These are phyloP conservation scores for Rallus crepitans DNA, from an alignment of 2,797 vertebrate genomes.

Conservation along the genomic window DNA sequence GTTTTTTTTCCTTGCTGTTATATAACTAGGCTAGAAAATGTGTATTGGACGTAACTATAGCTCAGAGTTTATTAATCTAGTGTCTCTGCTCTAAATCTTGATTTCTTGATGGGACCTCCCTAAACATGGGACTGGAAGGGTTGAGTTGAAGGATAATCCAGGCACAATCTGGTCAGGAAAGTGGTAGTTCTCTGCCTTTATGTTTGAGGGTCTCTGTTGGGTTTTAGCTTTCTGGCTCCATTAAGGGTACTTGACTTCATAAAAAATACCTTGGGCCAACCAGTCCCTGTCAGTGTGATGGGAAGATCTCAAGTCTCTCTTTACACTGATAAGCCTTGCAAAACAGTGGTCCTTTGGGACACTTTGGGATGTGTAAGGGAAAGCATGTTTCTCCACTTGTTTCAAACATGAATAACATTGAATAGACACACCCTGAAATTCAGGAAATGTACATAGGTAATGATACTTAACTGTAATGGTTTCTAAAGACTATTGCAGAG, in stretches of 20 bases:
- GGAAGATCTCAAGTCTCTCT: neutral
- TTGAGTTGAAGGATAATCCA: neutral
- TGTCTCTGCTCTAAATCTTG: neutral
- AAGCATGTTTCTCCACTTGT: neutral
- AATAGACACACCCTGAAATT: neutral
- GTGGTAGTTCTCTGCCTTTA: neutral
- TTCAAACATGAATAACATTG: neutral
- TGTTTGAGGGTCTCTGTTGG: neutral
- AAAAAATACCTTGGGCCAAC: neutral
- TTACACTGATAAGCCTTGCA: neutral
- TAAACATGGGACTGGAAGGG: neutral
- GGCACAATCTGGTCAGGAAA: neutral
- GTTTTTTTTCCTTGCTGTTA: neutral
- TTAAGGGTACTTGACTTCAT: neutral
- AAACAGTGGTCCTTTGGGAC: neutral
- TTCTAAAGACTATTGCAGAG: neutral
- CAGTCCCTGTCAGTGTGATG: neutral
- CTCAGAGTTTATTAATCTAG: neutral
- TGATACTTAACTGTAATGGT: neutral
- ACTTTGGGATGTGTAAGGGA: neutral
- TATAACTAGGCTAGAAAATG: neutral
- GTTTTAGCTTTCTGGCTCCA: neutral
- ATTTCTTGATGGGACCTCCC: neutral
- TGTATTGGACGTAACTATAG: neutral
- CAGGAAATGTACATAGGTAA: fast-evolving